phyloP scores from a whole-genome alignment of 2,888 invertebrate genomes.

The Gisinianus flammeolus region DNA sequence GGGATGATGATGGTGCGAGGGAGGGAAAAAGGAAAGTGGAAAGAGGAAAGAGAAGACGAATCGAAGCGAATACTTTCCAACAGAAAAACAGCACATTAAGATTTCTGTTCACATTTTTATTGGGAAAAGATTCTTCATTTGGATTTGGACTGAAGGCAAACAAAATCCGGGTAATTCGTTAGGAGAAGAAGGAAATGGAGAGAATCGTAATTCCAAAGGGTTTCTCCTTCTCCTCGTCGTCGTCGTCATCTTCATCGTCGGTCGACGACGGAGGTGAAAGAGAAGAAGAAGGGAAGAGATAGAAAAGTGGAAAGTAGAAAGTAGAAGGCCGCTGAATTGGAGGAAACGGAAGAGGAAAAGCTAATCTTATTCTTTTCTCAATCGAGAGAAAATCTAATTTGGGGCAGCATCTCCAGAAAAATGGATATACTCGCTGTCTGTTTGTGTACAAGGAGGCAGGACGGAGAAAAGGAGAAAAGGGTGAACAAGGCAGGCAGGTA shows the following conservation, averaged over 20 bases:
- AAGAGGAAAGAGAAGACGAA: neutral
- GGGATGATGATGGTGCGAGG: neutral
- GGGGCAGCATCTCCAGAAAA: neutral
- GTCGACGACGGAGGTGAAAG: neutral
- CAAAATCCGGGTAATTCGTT: neutral
- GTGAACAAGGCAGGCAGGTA: neutral
- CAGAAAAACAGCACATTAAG: neutral
- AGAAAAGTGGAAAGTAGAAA: neutral
- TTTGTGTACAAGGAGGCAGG: neutral
- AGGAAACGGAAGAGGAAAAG: neutral
- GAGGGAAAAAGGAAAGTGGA: neutral
- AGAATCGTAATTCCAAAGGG: neutral
- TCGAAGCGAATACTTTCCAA: neutral
- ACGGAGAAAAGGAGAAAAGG: neutral
- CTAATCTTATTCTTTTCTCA: slow-evolving; percentile 20
- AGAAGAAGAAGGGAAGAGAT: neutral
- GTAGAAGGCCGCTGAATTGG: no score
- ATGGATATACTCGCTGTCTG: neutral
- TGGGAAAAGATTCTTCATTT: neutral
- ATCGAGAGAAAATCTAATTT: slow-evolving; percentile 26
- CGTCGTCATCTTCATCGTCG: neutral
- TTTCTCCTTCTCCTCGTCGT: neutral
- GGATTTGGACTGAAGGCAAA: neutral
- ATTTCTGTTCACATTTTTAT: neutral
- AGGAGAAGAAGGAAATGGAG: neutral